Evolutionary conservation across 2,113 vertebrate species (phyloP).

Genomic region (Gambusia holbrooki): DNA sequence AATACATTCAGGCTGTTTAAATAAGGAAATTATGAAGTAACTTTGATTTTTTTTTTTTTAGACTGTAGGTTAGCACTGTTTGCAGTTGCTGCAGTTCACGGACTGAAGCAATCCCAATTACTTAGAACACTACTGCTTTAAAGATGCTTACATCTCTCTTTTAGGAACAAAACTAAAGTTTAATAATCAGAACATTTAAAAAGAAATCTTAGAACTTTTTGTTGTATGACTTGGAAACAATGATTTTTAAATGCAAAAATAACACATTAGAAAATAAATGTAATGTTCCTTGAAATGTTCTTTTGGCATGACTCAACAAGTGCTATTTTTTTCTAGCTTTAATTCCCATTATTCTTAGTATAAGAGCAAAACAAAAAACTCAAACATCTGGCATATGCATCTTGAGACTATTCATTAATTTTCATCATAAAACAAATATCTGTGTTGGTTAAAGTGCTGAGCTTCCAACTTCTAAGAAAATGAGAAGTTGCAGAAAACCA

Average conservation of each 20-base stretch:
- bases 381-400: too few species aligned
- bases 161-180: neutral
- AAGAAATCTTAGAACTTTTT: neutral
- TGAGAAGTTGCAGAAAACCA: neutral
- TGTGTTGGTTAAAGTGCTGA: conserved; percentile 18
- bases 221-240: too few species aligned
- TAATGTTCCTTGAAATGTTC: too few species aligned
- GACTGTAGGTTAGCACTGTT: neutral
- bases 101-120: neutral
- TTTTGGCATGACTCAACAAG: too few species aligned
- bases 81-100: neutral
- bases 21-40: neutral
- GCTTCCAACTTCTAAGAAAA: neutral
- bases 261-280: too few species aligned
- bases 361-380: too few species aligned
- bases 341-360: too few species aligned
- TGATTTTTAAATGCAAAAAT: too few species aligned
- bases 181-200: neutral
- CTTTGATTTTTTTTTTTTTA: neutral
- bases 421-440: neutral
- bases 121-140: neutral
- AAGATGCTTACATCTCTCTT: neutral
- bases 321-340: too few species aligned
- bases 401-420: neutral
- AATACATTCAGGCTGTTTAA: neutral